Percentiles rank a stretch among this genome's conserved stretches.
Conservation (phyloP, 2,797 vertebrate species). For the Distichodus sexfasciatus region DNA sequence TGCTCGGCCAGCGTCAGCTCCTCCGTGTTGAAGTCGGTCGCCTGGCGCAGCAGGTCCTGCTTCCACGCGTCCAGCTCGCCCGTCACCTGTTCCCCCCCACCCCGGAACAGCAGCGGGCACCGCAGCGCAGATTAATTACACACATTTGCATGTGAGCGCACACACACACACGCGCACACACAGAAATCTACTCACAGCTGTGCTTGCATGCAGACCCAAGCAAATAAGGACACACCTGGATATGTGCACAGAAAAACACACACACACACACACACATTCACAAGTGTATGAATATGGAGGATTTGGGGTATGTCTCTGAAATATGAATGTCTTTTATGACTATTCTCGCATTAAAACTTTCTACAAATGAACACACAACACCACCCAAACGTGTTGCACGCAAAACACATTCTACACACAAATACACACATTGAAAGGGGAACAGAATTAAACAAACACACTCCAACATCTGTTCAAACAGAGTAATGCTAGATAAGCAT, state of each 20-base stretch:
- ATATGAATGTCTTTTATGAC: no score
- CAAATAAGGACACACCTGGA: not conserved
- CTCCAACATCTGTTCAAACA: constrained; percentile 38
- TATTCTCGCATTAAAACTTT: no score
- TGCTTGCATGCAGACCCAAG: not conserved
- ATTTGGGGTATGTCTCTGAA: no score
- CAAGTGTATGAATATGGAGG: not conserved
- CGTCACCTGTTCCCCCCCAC: no score
- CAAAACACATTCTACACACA: constrained; percentile 1
- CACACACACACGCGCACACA: not conserved
- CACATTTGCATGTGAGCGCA: no score
- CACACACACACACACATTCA: not conserved
- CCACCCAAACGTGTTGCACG: no score
- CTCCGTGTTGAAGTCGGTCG: constrained; percentile 92
- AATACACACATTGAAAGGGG: not conserved
- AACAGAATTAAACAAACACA: constrained; percentile 1
- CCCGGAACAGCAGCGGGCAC: no score
- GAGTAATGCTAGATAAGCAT: constrained; percentile 12
- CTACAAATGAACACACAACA: no score
- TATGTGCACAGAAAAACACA: not conserved
- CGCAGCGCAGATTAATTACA: no score
- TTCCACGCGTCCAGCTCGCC: constrained; percentile 97
- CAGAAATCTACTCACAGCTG: not conserved
- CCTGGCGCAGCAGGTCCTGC: constrained; percentile 91
- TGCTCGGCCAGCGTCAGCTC: constrained; percentile 92